These are phyloP conservation scores for Tetragonula carbonaria DNA, from an alignment of 2,888 invertebrate species.

Conservation along the genomic window DNA sequence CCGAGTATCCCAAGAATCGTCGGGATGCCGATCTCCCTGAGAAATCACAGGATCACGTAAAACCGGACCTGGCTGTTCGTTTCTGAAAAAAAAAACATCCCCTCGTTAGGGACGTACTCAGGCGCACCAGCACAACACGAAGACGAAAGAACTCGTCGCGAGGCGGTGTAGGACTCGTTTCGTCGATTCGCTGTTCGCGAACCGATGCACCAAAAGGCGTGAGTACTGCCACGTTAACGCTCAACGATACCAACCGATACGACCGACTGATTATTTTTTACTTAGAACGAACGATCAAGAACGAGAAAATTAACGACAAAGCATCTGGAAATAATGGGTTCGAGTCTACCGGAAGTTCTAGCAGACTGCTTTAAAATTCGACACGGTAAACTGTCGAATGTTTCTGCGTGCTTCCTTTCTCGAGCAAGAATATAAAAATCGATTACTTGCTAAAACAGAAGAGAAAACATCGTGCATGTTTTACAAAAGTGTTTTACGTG, in stretches of 20 bases:
- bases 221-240: constrained; percentile 53
- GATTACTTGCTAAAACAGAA: background rate
- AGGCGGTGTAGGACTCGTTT: constrained; percentile 16
- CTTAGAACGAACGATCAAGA: background rate
- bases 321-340: background rate
- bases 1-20: constrained; percentile 52
- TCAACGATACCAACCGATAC: background rate
- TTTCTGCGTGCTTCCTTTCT: background rate
- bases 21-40: constrained; percentile 77
- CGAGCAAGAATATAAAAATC: background rate
- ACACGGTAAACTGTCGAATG: background rate
- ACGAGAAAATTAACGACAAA: background rate
- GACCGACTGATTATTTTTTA: background rate
- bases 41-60: constrained; percentile 82
- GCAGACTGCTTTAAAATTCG: background rate
- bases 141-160: constrained; percentile 7
- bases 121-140: constrained; percentile 1
- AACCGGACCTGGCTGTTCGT: constrained; percentile 4
- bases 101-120: background rate
- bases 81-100: background rate
- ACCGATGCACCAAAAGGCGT: constrained; percentile 67
- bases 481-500: background rate
- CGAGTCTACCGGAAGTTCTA: background rate
- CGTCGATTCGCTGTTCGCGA: constrained; percentile 46
- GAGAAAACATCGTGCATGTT: background rate